These are phyloP conservation scores for Beroe ovata DNA, from an alignment of 37 sponge, comb jelly and placozoan genomes.

Conservation along the genomic window DNA sequence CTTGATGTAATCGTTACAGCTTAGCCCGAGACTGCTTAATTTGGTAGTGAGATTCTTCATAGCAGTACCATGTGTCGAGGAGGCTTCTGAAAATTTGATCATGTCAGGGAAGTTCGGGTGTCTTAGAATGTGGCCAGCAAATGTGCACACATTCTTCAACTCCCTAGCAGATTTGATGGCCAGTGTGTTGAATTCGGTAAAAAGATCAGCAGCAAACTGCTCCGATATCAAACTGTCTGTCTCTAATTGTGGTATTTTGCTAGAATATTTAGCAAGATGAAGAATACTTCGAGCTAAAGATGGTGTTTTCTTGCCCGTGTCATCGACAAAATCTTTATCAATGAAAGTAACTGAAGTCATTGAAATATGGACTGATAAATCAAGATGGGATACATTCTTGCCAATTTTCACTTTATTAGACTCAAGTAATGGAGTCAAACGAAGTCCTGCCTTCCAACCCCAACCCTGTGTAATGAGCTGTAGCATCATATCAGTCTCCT, in stretches of 20 bases:
- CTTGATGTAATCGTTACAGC: neutral
- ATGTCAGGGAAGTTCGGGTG: neutral
- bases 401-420: neutral
- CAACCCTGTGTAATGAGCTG: neutral
- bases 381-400: neutral
- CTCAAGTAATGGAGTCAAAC: neutral
- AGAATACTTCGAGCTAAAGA: neutral
- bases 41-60: neutral
- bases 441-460: constrained; percentile 17
- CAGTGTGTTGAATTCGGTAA: neutral
- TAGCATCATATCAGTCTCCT: constrained; percentile 3
- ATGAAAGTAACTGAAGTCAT: neutral
- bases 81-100: neutral
- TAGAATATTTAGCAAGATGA: constrained; percentile 22
- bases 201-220: neutral
- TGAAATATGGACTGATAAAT: neutral
- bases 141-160: constrained; percentile 5
- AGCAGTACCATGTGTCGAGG: neutral
- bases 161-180: neutral
- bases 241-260: neutral
- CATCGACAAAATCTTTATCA: neutral
- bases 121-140: neutral
- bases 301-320: neutral
- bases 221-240: neutral
- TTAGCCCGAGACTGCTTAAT: neutral